Evolutionary conservation across 2,797 vertebrate species (phyloP).

Genomic region (Nannoperca australis): DNA sequence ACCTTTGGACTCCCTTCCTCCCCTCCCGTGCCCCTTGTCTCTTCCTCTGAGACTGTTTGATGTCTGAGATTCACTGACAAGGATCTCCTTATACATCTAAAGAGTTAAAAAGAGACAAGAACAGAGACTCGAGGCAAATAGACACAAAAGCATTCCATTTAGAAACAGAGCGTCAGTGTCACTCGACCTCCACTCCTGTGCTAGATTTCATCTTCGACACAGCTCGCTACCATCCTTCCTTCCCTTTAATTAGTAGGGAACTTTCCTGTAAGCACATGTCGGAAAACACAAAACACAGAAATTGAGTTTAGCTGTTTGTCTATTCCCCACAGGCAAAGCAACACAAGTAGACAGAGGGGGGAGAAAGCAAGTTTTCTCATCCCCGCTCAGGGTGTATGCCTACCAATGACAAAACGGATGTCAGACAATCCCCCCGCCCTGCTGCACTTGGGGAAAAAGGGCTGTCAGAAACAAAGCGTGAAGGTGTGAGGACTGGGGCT

Average conservation of each 20-base stretch:
- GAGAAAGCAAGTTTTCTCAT: not conserved
- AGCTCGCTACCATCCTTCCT: not conserved
- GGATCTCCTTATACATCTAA: slow-evolving; percentile 6
- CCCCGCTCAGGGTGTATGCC: slow-evolving; percentile 8
- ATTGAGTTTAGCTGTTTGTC: slow-evolving; percentile 46
- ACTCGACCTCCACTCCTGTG: slow-evolving; percentile 16
- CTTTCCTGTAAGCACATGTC: slow-evolving; percentile 27
- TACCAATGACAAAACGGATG: slow-evolving; percentile 59
- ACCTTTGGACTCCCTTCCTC: slow-evolving; percentile 13
- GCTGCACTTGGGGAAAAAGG: slow-evolving; percentile 34
- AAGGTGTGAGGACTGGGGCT: slow-evolving; percentile 40
- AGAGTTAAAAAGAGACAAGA: slow-evolving; percentile 7
- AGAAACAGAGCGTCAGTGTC: slow-evolving; percentile 17
- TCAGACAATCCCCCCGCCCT: slow-evolving; percentile 29
- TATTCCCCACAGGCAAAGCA: slow-evolving; percentile 33
- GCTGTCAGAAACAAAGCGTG: slow-evolving; percentile 69
- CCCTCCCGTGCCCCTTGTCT: not conserved
- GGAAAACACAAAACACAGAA: slow-evolving; percentile 49
- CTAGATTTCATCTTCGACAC: slow-evolving; percentile 26
- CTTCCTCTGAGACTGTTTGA: slow-evolving; percentile 18
- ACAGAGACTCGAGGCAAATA: not conserved
- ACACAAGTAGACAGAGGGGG: slow-evolving; percentile 20
- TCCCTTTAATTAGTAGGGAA: slow-evolving; percentile 43
- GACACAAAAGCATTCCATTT: slow-evolving; percentile 1
- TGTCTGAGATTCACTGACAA: slow-evolving; percentile 13